Base-by-base conservation (phyloP, 2,888 invertebrate genomes). In the Drosophila parthenogenetica region DNA sequence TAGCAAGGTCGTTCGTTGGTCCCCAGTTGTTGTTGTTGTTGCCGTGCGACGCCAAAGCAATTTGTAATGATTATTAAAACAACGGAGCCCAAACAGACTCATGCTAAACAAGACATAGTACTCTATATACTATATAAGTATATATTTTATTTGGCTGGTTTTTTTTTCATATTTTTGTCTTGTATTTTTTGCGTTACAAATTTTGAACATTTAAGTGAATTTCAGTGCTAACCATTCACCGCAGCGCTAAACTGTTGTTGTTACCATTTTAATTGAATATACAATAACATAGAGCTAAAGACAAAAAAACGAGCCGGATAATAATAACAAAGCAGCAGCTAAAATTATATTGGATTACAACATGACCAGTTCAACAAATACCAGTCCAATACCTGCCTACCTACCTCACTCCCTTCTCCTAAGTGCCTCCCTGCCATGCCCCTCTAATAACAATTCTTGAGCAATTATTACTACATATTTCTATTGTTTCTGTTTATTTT, bases 61-160 rank as follows among this genome's bases (percentile, higher is more conserved):
- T 85, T 85, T 85, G 85, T 85, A 85, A 89, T 89, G 86, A 79
- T 87, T 87, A 85, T 79, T 87, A 85, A 85, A 84, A 87, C 89
- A 85, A 70, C 75, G 69, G 70, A 72, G 73, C 81, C 74, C 59
- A 61, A 49, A 57, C 49, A 65, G 64, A 59, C 58, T 67, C 68
- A 70, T 80, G 81, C 81, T 70, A 79, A 77, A 64, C 75, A 57
- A 55, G 75, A 42, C 74, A 79, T 57, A 73, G 43, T 55, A 35
- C 35, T 35, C 11, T 13, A 29, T 29, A 29, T 29, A 29, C n/a
- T 19, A 19, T 19, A 19, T 29, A 29, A 4, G 3, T 35, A 35
- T 35, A 61, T 50, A 40, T 48, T 46, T 53, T 46, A 25, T 54
- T 39, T 46, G 17, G 29, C 46, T 22, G 22, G 5, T 22, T 22